These are phyloP conservation scores for Thyatira batis DNA, from an alignment of 2,888 invertebrate species.

Conservation along the genomic window DNA sequence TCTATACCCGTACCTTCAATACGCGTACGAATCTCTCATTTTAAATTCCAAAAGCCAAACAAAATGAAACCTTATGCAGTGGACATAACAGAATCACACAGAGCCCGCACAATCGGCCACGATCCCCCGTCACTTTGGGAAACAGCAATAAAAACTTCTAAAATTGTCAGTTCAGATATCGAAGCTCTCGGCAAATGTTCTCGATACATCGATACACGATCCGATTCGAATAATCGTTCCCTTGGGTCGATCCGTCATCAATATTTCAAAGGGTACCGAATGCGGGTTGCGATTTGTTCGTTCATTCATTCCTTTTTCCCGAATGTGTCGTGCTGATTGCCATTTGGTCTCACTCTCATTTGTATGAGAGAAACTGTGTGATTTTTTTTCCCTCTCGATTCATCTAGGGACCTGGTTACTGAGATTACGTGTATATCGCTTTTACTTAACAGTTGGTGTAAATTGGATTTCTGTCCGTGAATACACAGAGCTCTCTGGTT, in stretches of 20 bases:
- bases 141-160: conserved; percentile 53
- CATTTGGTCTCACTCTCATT: conserved; percentile 49
- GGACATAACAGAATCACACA: conserved; percentile 18
- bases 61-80: conserved; percentile 30
- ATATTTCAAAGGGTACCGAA: conserved; percentile 60
- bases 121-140: conserved; percentile 23
- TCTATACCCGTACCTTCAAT: conserved; percentile 39
- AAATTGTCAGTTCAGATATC: conserved; percentile 51
- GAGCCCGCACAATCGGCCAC: conserved; percentile 12
- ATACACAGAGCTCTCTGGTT: not conserved
- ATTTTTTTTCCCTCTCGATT: conserved; percentile 1
- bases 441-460: conserved; percentile 2
- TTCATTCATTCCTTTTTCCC: conserved; percentile 41
- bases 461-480: not conserved
- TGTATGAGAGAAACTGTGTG: conserved; percentile 27
- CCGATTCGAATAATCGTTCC: conserved; percentile 59
- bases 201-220: conserved; percentile 51
- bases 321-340: conserved; percentile 49
- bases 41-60: conserved; percentile 18
- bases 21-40: conserved; percentile 24
- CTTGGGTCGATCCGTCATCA: conserved; percentile 63
- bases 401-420: not conserved
- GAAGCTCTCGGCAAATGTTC: conserved; percentile 36
- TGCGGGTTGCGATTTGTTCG: conserved; percentile 53
- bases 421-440: conserved; percentile 2